Evolutionary conservation across 2,113 vertebrate species (phyloP), one percentile per base, ranked within the genome.

Genomic region (Bombycilla garrulus): DNA sequence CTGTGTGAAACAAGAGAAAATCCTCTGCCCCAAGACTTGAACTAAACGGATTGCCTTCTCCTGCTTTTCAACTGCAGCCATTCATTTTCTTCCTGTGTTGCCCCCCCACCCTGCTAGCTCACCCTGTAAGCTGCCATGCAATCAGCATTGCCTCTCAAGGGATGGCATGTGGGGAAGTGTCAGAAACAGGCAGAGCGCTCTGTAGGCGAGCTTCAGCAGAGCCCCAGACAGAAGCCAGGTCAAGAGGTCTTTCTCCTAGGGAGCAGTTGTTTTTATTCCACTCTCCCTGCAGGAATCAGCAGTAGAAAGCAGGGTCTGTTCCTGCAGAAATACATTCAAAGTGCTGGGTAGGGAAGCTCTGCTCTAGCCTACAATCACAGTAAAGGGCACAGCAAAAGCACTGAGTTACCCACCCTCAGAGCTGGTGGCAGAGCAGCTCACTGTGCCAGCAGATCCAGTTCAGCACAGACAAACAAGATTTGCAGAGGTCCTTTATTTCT

Each of bases 1-100:
- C 6, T 21, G 18, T 23, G 45, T 76, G 66, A 85, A 92, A 64
- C 25, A 42, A 33, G 26, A 92, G 44, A 88, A 91, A 86, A 42
- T 13, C 29, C 36, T 72, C 40, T 62, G 22, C 35, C 47, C 3
- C n/a, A 40, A 36, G 25, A 36, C n/a, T 65, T 65, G 26, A 86
- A 38, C 33, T 42, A 25, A 67, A 50, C 33, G 80, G 29, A 35
- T 3, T 2, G 1, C 28, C 25, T 74, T 47, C 54, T 81, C 70
- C 44, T 0, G 0, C 17, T 28, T 76, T 73, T 60, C 40, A 16
- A 51, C 21, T 0, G 0, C 53, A 83, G 53, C 10, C n/a, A 11
- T 64, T 62, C 1, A 2, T 57, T 85, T 60, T 36, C 42, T 88
- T 87, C 45, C 40, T n/a, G 29, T 7, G 1, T 11, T 56, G 28